Base-by-base conservation (phyloP, 2,888 invertebrate species). In the Blera fallax region DNA sequence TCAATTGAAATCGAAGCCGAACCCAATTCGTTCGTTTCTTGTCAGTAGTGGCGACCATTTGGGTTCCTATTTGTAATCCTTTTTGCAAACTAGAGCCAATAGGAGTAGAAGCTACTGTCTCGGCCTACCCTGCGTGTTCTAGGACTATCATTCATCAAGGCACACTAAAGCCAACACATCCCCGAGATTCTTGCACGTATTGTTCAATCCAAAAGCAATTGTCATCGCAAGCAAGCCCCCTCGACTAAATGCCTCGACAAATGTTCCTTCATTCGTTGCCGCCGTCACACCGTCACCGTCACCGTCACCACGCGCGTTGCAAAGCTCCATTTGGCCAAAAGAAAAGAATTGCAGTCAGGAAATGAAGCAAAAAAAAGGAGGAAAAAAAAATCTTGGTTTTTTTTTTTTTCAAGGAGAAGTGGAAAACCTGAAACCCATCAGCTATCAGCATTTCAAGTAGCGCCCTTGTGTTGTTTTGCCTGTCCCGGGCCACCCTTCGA, bases 371-470 rank as follows among this genome's bases (percentile, higher is more conserved):
- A 79, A 58, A 64, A 60, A 43, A 52, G 37, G 29, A 24, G 4
- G 18, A 43, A 45, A 43, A 29, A 29, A 43, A 65, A 52, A 50
- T 37, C 45, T 64, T 58, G 34, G n/a, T 64, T 56, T 52, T 40
- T 34, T 7, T 56, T 24, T 29, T 50, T 7, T n/a, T 16, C 10
- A 11, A 62, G 32, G 48, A 69, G 34, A 78, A 78, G 62, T 70
- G 52, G 62, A 81, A 81, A 81, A 81, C 70, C 81, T 85, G 85
- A 85, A 85, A 81, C 85, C 84, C 85, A 85, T 85, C 85, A 85
- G 85, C 85, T 85, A 85, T 85, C 70, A 85, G 85, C 67, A 77
- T 81, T 85, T 81, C 67, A 85, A 85, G 85, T 85, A 85, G 85
- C 85, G 85, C 85, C 85, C 85, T 85, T 85, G 85, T 77, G 81